Percentiles rank a stretch among this genome's conserved stretches.
phyloP scores from a whole-genome alignment of 2,113 vertebrate species.

The Corythornis cristatus region DNA sequence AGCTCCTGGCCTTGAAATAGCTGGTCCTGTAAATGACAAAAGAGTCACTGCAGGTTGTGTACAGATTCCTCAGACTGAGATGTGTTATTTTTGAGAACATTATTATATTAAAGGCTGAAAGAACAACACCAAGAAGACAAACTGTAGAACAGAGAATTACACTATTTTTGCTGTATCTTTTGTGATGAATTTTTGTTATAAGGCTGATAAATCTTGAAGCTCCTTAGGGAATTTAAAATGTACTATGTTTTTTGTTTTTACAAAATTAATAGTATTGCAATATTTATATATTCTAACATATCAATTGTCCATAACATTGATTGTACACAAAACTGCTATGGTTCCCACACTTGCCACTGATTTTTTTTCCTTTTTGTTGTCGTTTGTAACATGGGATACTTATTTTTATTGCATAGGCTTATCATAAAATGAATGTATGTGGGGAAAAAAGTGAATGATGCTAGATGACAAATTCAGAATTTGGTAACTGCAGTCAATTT shows the following conservation, averaged over 20 bases:
- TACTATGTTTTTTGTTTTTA: neutral
- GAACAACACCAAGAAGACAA: neutral
- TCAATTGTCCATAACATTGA: neutral
- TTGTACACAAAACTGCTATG: neutral
- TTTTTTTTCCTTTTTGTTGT: neutral
- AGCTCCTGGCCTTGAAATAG: neutral
- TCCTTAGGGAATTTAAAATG: neutral
- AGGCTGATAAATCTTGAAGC: neutral
- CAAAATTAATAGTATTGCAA: neutral
- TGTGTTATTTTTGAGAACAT: neutral
- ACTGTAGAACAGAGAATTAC: neutral
- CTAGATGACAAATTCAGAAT: neutral
- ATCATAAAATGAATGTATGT: neutral
- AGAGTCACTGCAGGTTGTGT: neutral
- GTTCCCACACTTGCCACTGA: neutral
- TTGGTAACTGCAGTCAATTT: neutral
- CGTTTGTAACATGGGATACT: neutral
- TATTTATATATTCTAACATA: neutral
- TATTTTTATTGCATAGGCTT: neutral
- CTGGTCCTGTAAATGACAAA: neutral
- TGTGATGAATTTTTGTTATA: neutral
- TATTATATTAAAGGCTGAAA: neutral
- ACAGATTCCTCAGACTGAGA: neutral
- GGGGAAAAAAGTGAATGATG: neutral
- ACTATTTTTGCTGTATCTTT: neutral